A percentile compares a stretch with the other conserved stretches of the same genome.
Conservation (phyloP, 2,797 vertebrate genomes). For the Lepidocolaptes lacrymiger region DNA sequence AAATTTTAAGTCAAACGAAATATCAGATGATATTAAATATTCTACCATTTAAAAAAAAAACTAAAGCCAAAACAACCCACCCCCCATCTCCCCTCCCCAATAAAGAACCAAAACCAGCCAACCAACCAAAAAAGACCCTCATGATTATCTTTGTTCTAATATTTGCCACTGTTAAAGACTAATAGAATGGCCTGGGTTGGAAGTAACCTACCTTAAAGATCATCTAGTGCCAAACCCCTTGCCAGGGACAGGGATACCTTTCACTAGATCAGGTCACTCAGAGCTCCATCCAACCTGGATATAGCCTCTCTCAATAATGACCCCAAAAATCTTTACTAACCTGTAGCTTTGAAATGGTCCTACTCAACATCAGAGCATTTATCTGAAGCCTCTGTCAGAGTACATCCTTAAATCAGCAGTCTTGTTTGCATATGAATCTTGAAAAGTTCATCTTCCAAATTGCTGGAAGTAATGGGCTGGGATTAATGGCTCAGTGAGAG, state of each 20-base stretch:
- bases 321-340: background rate
- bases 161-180: background rate
- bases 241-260: background rate
- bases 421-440: background rate
- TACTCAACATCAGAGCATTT: background rate
- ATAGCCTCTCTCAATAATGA: background rate
- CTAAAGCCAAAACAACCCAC: background rate
- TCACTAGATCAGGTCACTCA: background rate
- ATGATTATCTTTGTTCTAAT: background rate
- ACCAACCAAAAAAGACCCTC: background rate
- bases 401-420: background rate
- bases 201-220: background rate
- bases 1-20: background rate
- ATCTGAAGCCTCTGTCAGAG: background rate
- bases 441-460: background rate
- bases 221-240: background rate
- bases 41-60: background rate
- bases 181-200: background rate
- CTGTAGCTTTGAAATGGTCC: background rate
- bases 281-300: background rate
- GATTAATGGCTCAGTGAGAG: background rate
- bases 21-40: background rate
- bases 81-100: too few relatives aligned
- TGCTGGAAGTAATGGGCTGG: background rate
- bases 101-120: too few relatives aligned